Conservation (phyloP, 2,113 vertebrate species). For the Charadrius vociferus region DNA sequence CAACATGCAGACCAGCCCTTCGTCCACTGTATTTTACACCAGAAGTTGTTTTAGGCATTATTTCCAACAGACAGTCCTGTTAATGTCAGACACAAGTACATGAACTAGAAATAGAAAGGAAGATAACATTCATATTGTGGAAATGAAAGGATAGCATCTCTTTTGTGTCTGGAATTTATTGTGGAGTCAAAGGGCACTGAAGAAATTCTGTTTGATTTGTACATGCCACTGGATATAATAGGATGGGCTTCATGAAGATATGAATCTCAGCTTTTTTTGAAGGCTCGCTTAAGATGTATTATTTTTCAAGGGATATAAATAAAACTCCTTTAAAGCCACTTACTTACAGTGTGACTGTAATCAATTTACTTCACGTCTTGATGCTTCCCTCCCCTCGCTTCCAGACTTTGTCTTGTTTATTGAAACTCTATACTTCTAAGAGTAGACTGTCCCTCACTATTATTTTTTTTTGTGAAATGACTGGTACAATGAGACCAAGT, state of each 20-base stretch:
- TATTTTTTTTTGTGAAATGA: neutral
- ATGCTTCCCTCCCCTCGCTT: neutral
- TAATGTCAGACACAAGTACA: neutral
- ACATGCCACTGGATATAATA: conserved; percentile 13
- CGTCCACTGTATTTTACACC: neutral
- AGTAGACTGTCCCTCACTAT: neutral
- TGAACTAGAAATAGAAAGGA: conserved; percentile 3
- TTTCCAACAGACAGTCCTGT: neutral
- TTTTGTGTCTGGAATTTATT: conserved; percentile 34
- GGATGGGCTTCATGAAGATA: conserved; percentile 2
- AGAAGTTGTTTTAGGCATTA: neutral
- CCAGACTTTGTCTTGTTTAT: neutral
- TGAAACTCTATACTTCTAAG: neutral
- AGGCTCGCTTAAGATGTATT: neutral
- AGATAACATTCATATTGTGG: conserved; percentile 5
- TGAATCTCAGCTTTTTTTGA: conserved; percentile 1
- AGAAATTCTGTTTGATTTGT: conserved; percentile 39
- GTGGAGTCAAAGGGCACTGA: conserved; percentile 27
- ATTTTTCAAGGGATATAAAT: conserved; percentile 39
- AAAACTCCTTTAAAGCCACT: conserved; percentile 9
- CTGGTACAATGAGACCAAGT: neutral
- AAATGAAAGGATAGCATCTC: conserved; percentile 35
- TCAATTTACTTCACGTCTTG: neutral
- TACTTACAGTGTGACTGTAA: neutral
- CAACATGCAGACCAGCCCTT: neutral